Conservation (phyloP, 1,140 invertebrate species). For the Magallana gigas region DNA sequence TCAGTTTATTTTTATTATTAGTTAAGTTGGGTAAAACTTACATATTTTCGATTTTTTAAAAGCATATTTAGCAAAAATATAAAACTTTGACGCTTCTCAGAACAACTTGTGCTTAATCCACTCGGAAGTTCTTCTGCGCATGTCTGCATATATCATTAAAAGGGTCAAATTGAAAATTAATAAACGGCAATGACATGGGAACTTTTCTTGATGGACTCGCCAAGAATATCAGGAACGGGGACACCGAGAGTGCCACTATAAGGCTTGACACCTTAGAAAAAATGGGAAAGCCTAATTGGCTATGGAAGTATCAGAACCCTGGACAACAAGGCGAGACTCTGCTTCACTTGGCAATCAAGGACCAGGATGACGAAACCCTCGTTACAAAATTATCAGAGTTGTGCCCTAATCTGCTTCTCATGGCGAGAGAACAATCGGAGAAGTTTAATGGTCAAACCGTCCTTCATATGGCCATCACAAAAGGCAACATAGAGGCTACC, state of each 20-base stretch:
- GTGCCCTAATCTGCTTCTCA: constrained; percentile 53
- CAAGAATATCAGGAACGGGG: not conserved
- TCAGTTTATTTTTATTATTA: too few species aligned
- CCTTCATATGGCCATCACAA: constrained; percentile 67
- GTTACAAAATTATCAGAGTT: constrained; percentile 47
- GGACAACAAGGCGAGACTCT: constrained; percentile 56
- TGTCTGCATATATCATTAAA: too few species aligned
- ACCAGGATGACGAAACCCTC: constrained; percentile 48
- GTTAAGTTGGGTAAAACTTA: too few species aligned
- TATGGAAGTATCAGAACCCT: not conserved
- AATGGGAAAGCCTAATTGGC: not conserved
- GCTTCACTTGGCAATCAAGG: constrained; percentile 57
- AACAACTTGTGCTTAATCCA: too few species aligned
- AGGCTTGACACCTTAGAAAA: not conserved
- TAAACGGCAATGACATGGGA: not conserved
- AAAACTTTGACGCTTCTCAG: too few species aligned
- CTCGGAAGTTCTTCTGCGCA: too few species aligned
- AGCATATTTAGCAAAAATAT: too few species aligned
- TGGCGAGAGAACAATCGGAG: constrained; percentile 41
- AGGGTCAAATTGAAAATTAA: not conserved
- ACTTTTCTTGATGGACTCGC: not conserved
- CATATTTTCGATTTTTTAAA: too few species aligned
- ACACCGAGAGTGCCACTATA: not conserved
- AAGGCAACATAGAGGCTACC: constrained; percentile 59
- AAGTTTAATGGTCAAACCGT: constrained; percentile 67